Evolutionary conservation across 2,888 invertebrate species (phyloP), one percentile per base, ranked within the genome.

Genomic region (Microctonus brassicae): DNA sequence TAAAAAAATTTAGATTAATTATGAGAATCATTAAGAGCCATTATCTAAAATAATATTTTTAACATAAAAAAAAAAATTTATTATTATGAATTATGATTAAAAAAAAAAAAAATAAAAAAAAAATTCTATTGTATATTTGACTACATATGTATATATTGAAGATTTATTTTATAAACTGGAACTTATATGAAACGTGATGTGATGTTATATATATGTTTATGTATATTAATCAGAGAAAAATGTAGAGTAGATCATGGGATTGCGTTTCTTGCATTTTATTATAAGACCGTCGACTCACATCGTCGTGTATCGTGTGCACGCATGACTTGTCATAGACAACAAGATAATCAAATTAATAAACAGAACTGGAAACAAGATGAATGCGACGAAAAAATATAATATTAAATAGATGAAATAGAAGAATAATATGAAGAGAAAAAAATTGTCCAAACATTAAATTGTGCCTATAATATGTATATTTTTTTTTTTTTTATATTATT

Each of bases 191-290:
- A 33, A 36, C 11, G 62, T 26, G 17, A 53, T 69, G 7, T 47
- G n/a, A 13, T 17, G 17, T 17, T 1, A 17, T 47, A 20, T 47
- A 20, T 47, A 47, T 20, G 7, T 17, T 0, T 4, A n/a, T 20
- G 17, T 47, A 47, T 47, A 69, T 53, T 69, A 34, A 69, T 53
- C 36, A 33, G 13, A 17, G 36, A 36, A 61, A 69, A 69, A 62
- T 62, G 29, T 52, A 52, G 61, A 68, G 47, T 61, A 69, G 61
- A 20, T 34, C 24, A 34, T 52, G 34, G 53, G 61, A 69, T 69
- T 62, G 34, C 29, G 62, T 69, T 69, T 69, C 69, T 69, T 36
- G 36, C 61, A 69, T 69, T 69, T 62, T 61, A 69, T 33, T n/a
- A n/a, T 69, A 33, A 7, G 60, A 34, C 33, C 58, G 61, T 61